Evolutionary conservation across 2,888 invertebrate genomes (phyloP), one percentile per base, ranked within the genome.

Genomic region (Syrista parreyssii): DNA sequence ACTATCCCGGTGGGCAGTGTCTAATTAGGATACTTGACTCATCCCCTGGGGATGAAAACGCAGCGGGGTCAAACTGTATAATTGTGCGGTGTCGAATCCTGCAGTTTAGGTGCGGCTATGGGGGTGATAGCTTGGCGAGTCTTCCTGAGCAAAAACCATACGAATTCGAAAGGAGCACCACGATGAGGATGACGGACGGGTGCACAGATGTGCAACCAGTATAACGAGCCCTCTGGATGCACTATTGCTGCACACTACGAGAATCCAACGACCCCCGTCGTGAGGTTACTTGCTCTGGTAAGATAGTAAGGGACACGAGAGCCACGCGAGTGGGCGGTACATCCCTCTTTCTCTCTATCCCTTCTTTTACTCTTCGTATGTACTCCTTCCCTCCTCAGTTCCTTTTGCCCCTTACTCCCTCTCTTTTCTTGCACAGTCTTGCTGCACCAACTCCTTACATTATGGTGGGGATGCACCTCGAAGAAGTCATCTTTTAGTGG

Each of bases 311-410:
- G 73, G 75, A 79, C 80, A 76, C 78, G 76, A 75, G 84, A 86
- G 86, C 86, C 87, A 87, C 87, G 87, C 86, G 87, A 88, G 86
- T 88, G 85, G 87, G 88, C 87, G 88, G 87, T 79, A 85, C 85
- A 75, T 81, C 76, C 68, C 71, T 71, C 71, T 71, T 31, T 71
- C 71, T 33, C 55, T 55, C 55, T 55, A 55, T 55, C 55, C 55
- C 55, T 55, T 55, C 55, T 55, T 55, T 55, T 55, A 55, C 55
- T 55, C 55, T 55, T 55, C 55, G 55, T 55, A 55, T 78, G 84
- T 84, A 75, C 80, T 76, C 40, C 31, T 71, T 71, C 6, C 15
- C 71, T 33, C 12, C 71, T 33, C 31, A 31, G 71, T 71, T 30
- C 31, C 71, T 71, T 33, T 71, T 31, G 30, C 31, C 32, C 71